Evolutionary conservation across 1,140 invertebrate species (phyloP).

Genomic region (Drosophila truncata): DNA sequence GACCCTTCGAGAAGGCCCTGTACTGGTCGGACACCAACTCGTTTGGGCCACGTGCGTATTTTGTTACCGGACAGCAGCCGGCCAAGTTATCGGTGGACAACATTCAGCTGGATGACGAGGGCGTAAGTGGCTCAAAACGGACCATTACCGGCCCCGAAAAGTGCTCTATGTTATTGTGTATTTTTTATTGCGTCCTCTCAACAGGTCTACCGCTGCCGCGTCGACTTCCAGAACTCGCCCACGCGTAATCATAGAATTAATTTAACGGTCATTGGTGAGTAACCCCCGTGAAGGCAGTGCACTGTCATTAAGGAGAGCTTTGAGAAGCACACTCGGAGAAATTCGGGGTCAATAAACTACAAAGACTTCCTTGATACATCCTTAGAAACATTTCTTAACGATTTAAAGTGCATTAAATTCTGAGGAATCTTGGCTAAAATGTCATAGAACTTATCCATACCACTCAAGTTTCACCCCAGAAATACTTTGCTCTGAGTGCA

Average conservation of each 20-base stretch:
- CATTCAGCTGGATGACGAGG: conserved; percentile 93
- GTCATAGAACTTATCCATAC: too few species aligned
- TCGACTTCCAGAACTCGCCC: conserved; percentile 95
- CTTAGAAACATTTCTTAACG: not conserved
- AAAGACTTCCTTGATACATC: not conserved
- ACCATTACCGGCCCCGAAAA: conserved; percentile 31
- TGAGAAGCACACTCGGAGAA: conserved; percentile 23
- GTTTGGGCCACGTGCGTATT: conserved; percentile 92
- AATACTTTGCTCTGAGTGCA: conserved; percentile 11
- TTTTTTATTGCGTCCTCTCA: conserved; percentile 58
- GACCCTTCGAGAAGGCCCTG: conserved; percentile 91
- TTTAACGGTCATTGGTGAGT: conserved; percentile 96
- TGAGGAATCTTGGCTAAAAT: not conserved
- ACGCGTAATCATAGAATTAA: conserved; percentile 96
- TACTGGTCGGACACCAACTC: conserved; percentile 92
- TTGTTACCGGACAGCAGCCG: conserved; percentile 90
- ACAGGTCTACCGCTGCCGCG: conserved; percentile 92
- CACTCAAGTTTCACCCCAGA: not conserved
- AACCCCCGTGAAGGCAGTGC: conserved; percentile 46
- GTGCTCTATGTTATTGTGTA: conserved; percentile 45
- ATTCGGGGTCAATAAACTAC: not conserved
- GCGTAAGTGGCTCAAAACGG: conserved; percentile 85
- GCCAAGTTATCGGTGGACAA: conserved; percentile 92
- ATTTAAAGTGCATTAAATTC: not conserved
- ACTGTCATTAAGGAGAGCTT: conserved; percentile 55